phyloP scores from a whole-genome alignment of 1,140 invertebrate genomes.

The Leptinotarsa texana region DNA sequence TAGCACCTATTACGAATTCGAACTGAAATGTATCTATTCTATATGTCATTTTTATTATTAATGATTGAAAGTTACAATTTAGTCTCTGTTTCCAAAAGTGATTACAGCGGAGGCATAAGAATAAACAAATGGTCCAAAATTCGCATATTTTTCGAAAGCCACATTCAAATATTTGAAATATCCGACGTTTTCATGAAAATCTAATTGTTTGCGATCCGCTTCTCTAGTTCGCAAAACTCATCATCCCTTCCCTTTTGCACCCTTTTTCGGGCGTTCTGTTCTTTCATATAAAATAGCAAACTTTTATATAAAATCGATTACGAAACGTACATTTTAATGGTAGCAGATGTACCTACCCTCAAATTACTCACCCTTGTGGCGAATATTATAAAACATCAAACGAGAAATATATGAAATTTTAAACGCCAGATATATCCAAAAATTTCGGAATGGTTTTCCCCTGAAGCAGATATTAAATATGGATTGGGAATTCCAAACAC shows the following conservation, averaged over 20 bases:
- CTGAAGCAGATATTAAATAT: neutral
- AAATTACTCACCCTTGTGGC: neutral
- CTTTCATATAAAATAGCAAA: slow-evolving; percentile 36
- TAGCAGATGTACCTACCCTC: slow-evolving; percentile 24
- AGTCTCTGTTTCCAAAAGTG: too few species aligned
- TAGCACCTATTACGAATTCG: neutral
- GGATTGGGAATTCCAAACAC: too few species aligned
- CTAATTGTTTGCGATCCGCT: slow-evolving; percentile 28
- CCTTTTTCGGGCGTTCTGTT: slow-evolving; percentile 39
- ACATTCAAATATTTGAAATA: slow-evolving; percentile 18
- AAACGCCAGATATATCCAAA: slow-evolving; percentile 10
- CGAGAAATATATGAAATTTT: slow-evolving; percentile 13
- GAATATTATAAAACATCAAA: slow-evolving; percentile 11
- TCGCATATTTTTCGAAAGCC: neutral
- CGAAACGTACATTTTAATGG: slow-evolving; percentile 44
- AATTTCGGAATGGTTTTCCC: neutral
- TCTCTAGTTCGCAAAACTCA: slow-evolving; percentile 38
- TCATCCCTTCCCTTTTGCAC: slow-evolving; percentile 42
- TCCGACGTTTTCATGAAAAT: slow-evolving; percentile 23
- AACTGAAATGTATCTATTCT: neutral
- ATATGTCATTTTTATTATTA: neutral
- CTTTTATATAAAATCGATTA: slow-evolving; percentile 47
- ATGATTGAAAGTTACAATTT: neutral
- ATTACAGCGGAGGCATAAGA: too few species aligned
- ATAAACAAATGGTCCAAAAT: too few species aligned